Base-by-base conservation (phyloP, 2,113 vertebrate species). In the Labeo catla region DNA sequence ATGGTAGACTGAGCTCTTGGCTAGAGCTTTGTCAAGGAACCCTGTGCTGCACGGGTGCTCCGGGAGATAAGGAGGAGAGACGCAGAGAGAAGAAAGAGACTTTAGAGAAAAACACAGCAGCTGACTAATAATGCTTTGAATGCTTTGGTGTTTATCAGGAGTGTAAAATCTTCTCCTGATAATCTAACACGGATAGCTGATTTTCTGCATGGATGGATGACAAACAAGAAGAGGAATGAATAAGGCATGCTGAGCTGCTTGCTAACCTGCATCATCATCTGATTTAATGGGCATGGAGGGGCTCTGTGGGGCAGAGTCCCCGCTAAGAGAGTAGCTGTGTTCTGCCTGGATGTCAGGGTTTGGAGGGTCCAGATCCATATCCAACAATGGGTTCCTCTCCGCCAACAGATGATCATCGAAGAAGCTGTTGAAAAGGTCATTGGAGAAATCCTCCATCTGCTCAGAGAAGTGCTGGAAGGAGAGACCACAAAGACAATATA, bases 381-480 rank as follows among this genome's bases (percentile, higher is more conserved):
- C 97, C 91, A 99, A 91, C 21, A 98, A 93, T 0, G 97, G 96
- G 59, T 96, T 95, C 92, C 97, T 97, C 91, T 99, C 98, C 61
- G 94, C 95, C 94, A 99, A 93, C 43, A 97, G 94, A n/a, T 97
- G 97, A 86, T 99, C 98, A 84, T 99, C 98, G 4, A 99, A 99
- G 94, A 99, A 99, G 87, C 97, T 99, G 95, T 92, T 99, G 94
- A 99, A 99, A 81, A 99, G 95, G 84, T 99, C 98, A 0, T 96
- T 99, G 94, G 97, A 98, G 95, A 99, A 98, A 92, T 99, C 98
- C 87, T 99, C 98, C 96, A 99, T 98, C 91, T 97, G 97, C 92
- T 99, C 98, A 0, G 96, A 95, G 88, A 99, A 98, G 91, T 98
- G 97, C 96, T 99, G 91, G 19, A 8, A 4, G n/a, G 78, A 81